Conservation (phyloP, 2,888 invertebrate species). For the Troglohyphantes excavatus region DNA sequence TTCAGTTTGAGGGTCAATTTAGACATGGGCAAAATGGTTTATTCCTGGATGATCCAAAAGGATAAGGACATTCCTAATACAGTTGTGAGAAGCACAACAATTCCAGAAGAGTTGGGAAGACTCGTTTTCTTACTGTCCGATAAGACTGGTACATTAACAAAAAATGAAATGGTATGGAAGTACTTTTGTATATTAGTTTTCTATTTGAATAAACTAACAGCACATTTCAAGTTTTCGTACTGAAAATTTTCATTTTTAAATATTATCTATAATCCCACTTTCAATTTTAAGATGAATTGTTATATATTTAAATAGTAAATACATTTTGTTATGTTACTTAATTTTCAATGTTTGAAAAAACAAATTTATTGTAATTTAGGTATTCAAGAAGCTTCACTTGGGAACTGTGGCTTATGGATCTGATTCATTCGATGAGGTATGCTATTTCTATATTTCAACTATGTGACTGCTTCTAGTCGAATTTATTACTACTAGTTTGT, state of each 20-base stretch:
- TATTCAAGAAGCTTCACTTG: slow-evolving; percentile 96
- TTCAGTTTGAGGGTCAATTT: slow-evolving; percentile 96
- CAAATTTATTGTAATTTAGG: slow-evolving; percentile 80
- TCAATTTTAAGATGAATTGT: too few species aligned
- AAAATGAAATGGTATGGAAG: slow-evolving; percentile 96
- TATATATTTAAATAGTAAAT: too few species aligned
- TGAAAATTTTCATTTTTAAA: too few species aligned
- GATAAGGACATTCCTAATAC: slow-evolving; percentile 96
- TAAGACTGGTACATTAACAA: slow-evolving; percentile 98
- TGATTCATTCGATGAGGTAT: slow-evolving; percentile 91
- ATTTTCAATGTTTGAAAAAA: too few species aligned
- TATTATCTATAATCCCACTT: too few species aligned
- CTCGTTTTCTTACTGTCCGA: slow-evolving; percentile 98
- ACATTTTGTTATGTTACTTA: too few species aligned
- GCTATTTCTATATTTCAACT: background rate
- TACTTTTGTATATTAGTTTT: too few species aligned
- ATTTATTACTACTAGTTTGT: too few species aligned
- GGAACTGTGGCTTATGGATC: slow-evolving; percentile 95
- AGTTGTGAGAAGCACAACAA: slow-evolving; percentile 97
- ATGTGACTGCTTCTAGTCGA: too few species aligned
- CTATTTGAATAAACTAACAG: too few species aligned
- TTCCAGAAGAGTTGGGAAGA: slow-evolving; percentile 98
- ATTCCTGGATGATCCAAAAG: slow-evolving; percentile 97
- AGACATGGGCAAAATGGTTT: slow-evolving; percentile 99
- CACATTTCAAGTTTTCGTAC: too few species aligned